phyloP scores from a whole-genome alignment of 1,140 invertebrate species.

The Ooceraea biroi region DNA sequence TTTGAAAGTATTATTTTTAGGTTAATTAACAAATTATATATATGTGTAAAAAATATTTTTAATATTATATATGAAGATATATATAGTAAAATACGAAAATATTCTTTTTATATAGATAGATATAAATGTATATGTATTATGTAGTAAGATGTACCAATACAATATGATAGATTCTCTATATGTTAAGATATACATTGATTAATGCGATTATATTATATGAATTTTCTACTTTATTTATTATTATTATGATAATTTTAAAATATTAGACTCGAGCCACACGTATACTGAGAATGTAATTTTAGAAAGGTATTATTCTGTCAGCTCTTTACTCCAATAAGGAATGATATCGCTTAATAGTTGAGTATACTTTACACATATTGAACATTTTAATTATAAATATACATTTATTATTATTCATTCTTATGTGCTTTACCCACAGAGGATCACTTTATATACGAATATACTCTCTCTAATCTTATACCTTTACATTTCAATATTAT shows the following conservation, averaged over 20 bases:
- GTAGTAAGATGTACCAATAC: conserved; percentile 72
- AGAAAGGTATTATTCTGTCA: conserved; percentile 10
- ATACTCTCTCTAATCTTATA: neutral
- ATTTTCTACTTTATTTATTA: conserved; percentile 5
- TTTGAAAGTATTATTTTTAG: conserved; percentile 36
- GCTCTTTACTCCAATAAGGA: conserved; percentile 19
- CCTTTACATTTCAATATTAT: conserved; percentile 4
- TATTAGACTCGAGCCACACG: conserved; percentile 1
- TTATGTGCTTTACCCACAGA: conserved; percentile 29
- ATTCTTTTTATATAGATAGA: conserved; percentile 49
- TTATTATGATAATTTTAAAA: too few relatives aligned
- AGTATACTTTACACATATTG: conserved; percentile 14
- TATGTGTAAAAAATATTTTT: conserved; percentile 6
- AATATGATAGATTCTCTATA: conserved; percentile 54
- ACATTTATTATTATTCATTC: conserved; percentile 36
- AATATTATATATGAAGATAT: conserved; percentile 44
- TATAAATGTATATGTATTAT: conserved; percentile 61
- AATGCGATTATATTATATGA: conserved; percentile 22
- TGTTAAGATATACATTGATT: conserved; percentile 33
- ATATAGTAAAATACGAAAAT: conserved; percentile 62
- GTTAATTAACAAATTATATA: conserved; percentile 32
- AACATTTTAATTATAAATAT: neutral
- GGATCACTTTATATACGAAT: conserved; percentile 8
- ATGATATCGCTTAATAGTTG: conserved; percentile 28
- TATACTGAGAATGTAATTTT: conserved; percentile 19